Evolutionary conservation across 1,140 invertebrate genomes (phyloP).

Genomic region (Neodiprion virginianus): DNA sequence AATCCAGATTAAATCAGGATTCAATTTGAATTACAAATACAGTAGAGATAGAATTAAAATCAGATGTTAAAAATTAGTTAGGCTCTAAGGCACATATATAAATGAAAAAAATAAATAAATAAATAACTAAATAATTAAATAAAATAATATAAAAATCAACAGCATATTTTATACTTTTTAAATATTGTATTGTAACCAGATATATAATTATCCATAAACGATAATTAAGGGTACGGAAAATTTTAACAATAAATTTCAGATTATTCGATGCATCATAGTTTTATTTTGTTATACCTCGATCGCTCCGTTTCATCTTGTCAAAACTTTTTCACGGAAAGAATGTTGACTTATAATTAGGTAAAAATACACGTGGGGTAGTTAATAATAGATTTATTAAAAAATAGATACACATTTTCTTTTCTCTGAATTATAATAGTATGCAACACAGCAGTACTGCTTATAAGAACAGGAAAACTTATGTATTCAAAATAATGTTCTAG

Average conservation of each 20-base stretch:
- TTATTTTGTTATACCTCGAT: too few relatives aligned
- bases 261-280: background rate
- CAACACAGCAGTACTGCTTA: too few relatives aligned
- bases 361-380: background rate
- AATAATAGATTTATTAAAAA: constrained; percentile 3
- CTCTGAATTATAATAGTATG: background rate
- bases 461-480: background rate
- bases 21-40: too few relatives aligned
- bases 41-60: too few relatives aligned
- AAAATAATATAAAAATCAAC: background rate
- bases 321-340: too few relatives aligned
- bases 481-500: background rate
- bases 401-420: background rate
- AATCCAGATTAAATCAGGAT: too few relatives aligned
- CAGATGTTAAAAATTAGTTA: too few relatives aligned
- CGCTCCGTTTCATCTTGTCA: too few relatives aligned
- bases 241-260: constrained; percentile 5
- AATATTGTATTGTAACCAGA: background rate
- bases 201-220: background rate
- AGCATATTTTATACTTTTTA: background rate
- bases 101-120: background rate
- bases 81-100: too few relatives aligned
- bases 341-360: too few relatives aligned
- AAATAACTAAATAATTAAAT: background rate
- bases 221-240: background rate